Conservation (phyloP, 1,140 invertebrate genomes). For the Teleopsis dalmanni region DNA sequence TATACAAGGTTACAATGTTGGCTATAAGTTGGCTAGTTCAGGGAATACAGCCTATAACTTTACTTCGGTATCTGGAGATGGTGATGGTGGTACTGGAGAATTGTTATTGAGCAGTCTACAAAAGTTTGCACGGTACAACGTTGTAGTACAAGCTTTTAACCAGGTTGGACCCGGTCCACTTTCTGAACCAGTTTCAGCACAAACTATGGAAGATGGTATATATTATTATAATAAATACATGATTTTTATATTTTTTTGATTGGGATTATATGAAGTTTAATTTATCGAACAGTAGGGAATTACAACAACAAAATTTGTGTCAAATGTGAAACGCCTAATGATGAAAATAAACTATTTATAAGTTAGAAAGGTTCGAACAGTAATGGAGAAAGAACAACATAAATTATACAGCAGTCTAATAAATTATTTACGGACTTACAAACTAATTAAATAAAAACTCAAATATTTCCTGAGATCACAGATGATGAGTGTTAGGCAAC, state of each 20-base stretch:
- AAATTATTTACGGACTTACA: too few relatives aligned
- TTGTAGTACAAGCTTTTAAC: slow-evolving; percentile 81
- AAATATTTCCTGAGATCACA: too few relatives aligned
- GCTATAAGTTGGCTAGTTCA: slow-evolving; percentile 41
- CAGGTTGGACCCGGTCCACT: slow-evolving; percentile 72
- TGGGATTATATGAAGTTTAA: neutral
- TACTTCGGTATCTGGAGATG: slow-evolving; percentile 60
- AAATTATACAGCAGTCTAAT: too few relatives aligned
- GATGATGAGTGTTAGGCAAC: too few relatives aligned
- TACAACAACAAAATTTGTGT: too few relatives aligned
- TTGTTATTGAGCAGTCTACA: slow-evolving; percentile 56
- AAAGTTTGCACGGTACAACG: slow-evolving; percentile 71
- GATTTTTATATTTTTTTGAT: neutral
- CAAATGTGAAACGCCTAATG: too few relatives aligned
- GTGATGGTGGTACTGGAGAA: slow-evolving; percentile 59
- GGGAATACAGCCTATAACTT: slow-evolving; percentile 54
- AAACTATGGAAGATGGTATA: slow-evolving; percentile 76
- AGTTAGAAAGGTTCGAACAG: too few relatives aligned
- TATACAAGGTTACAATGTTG: slow-evolving; percentile 63
- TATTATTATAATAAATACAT: neutral
- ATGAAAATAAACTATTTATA: too few relatives aligned
- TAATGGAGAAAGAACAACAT: too few relatives aligned
- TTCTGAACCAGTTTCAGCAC: slow-evolving; percentile 62
- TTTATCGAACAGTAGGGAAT: too few relatives aligned
- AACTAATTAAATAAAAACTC: too few relatives aligned